phyloP scores from a whole-genome alignment of 2,113 vertebrate genomes.

The Calyptommatus sinebrachiatus region DNA sequence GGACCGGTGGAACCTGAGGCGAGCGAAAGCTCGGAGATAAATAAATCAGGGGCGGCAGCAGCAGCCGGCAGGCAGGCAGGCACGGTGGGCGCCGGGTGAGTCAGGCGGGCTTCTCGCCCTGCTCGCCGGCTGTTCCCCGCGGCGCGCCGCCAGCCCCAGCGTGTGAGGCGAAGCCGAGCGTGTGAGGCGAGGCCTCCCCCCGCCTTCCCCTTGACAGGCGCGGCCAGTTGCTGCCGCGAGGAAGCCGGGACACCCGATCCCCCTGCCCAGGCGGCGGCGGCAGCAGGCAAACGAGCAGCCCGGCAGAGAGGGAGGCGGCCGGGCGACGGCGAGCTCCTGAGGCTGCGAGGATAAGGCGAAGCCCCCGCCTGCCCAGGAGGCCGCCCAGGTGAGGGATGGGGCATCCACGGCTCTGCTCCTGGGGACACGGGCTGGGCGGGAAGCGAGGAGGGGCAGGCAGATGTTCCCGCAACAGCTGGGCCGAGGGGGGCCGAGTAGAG shows the following conservation, averaged over 20 bases:
- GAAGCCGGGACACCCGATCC: slow-evolving; percentile 26
- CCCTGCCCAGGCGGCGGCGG: neutral
- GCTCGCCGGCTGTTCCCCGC: slow-evolving; percentile 1
- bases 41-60: neutral
- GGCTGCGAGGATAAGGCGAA: too few species aligned
- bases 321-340: too few species aligned
- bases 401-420: too few species aligned
- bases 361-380: too few species aligned
- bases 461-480: neutral
- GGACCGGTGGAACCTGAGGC: neutral
- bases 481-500: neutral
- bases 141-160: neutral
- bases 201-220: slow-evolving; percentile 19
- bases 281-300: neutral
- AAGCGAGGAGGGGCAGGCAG: too few species aligned
- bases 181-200: neutral
- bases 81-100: slow-evolving; percentile 37
- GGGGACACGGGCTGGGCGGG: too few species aligned
- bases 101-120: slow-evolving; percentile 6
- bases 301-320: slow-evolving; percentile 18
- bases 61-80: slow-evolving; percentile 4
- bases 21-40: neutral
- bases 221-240: slow-evolving; percentile 16
- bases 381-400: too few species aligned
- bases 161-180: too few species aligned